Base-by-base conservation (phyloP, 2,797 vertebrate genomes). In the Sciaenops ocellatus region DNA sequence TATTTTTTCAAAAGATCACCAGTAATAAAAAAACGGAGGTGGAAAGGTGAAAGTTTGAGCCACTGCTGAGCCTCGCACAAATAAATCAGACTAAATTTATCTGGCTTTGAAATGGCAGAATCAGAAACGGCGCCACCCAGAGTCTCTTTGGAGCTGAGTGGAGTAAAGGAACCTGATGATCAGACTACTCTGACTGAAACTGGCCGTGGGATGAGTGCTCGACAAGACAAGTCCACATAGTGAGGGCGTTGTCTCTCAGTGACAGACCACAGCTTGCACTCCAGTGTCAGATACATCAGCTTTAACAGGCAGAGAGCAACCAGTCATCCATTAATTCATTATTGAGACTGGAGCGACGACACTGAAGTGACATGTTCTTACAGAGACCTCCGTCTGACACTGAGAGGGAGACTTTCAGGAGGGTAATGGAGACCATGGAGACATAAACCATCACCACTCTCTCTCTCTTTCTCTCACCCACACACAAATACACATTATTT, bases 391-490 rank as follows among this genome's bases (percentile, higher is more conserved):
- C 22, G 52, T 81, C 84, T 89, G 91, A 89, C 75, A 88, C 88
- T 50, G 83, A 89, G 83, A 81, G 86, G 79, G 73, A 71, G 28
- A 75, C 79, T 80, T 73, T 68, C 65, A 76, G 84, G 80, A 47
- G 74, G 55, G 73, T 62, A 73, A 87, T 78, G 82, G 79, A 88
- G 60, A 88, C 64, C 76, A 79, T 48, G 77, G 73, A 84, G 59
- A 89, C 79, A 91, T 68, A 85, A 71, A 88, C 87, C 84, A 84
- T 77, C 88, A 85, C 86, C 88, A 78, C 60, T 47, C 66, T 41
- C 67, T 12, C 30, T 5, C 59, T 44, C 42, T 44, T 15, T 13
- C 68, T 3, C 30, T 4, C 59, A 17, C 64, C 4, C 62, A 42
- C 76, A 65, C 80, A 64, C 83, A 87, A 66, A 81, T 71, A 68